These are phyloP conservation scores for Cosmia pyralina DNA, from an alignment of 2,888 invertebrate species.

Conservation along the genomic window DNA sequence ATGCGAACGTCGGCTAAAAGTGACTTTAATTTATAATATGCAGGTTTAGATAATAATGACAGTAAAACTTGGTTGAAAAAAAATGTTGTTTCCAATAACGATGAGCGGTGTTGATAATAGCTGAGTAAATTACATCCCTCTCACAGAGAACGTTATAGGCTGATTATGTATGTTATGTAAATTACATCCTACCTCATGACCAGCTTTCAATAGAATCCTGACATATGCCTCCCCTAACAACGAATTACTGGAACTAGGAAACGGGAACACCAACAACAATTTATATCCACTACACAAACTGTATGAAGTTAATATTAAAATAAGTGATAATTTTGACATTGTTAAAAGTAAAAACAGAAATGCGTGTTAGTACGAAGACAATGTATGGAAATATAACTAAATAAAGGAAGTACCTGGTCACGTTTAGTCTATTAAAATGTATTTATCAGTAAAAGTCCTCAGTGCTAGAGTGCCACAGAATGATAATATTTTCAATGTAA, in stretches of 20 bases:
- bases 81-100: background rate
- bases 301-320: constrained; percentile 2
- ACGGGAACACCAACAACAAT: constrained; percentile 13
- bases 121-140: too few species aligned
- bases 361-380: background rate
- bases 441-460: background rate
- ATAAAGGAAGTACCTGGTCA: background rate
- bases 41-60: too few species aligned
- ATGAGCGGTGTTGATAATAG: too few species aligned
- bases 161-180: too few species aligned
- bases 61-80: too few species aligned
- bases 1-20: too few species aligned
- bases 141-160: too few species aligned
- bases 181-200: constrained; percentile 6
- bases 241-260: background rate
- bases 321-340: constrained; percentile 4
- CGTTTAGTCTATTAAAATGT: constrained; percentile 1
- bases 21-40: too few species aligned
- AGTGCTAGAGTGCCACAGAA: background rate
- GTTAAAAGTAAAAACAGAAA: background rate
- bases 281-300: constrained; percentile 11
- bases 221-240: constrained; percentile 3
- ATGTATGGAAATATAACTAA: background rate
- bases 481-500: background rate
- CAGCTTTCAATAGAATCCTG: constrained; percentile 5